A percentile compares a stretch with the other conserved stretches of the same genome.
phyloP scores from a whole-genome alignment of 2,888 invertebrate species.

The Parascotia fuliginaria region DNA sequence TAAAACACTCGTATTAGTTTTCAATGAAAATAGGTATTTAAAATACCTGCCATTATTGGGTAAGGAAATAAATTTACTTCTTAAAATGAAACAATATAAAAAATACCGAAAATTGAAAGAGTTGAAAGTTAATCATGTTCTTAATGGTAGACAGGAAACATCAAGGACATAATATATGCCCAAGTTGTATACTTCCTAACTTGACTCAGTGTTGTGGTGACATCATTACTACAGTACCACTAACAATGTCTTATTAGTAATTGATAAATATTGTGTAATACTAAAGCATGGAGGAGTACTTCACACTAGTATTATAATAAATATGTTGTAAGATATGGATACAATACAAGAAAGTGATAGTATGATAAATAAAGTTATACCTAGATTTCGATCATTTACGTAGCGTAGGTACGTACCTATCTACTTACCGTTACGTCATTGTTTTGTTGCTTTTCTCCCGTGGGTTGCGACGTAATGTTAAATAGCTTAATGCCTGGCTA shows the following conservation, averaged over 20 bases:
- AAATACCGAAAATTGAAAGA: neutral
- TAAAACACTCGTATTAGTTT: no score
- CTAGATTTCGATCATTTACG: no score
- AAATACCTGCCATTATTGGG: no score
- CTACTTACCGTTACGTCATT: no score
- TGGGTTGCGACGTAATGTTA: no score
- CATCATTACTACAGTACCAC: neutral
- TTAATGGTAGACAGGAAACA: neutral
- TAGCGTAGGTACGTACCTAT: no score
- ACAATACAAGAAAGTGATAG: neutral
- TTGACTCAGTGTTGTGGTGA: neutral
- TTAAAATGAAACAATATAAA: no score
- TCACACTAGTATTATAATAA: neutral
- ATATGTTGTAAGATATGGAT: neutral
- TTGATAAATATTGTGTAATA: neutral
- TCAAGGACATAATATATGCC: neutral
- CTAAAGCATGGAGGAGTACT: conserved; percentile 1
- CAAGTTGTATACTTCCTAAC: neutral
- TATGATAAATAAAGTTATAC: neutral
- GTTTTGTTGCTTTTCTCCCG: no score
- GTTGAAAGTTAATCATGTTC: neutral
- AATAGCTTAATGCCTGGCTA: no score
- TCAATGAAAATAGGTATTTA: no score
- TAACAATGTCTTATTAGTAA: conserved; percentile 1
- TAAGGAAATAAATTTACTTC: no score